These are phyloP conservation scores for Mixornis gularis DNA, from an alignment of 2,113 vertebrate species.

Conservation along the genomic window DNA sequence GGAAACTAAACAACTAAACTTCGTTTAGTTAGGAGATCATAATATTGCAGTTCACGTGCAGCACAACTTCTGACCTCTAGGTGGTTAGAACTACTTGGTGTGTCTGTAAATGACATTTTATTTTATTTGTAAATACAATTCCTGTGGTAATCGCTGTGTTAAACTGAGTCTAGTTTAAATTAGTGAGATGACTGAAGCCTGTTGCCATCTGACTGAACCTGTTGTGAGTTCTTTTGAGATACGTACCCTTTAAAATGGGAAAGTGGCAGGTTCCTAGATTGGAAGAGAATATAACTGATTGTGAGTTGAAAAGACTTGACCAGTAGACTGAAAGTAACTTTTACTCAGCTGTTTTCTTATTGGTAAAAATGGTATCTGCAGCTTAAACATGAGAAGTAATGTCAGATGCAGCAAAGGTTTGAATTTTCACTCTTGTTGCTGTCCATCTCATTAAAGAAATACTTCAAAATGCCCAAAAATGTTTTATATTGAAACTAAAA, in stretches of 20 bases:
- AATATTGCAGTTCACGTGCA: background rate
- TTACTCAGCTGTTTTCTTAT: background rate
- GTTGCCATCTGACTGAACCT: background rate
- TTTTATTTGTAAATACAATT: background rate
- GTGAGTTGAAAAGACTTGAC: background rate
- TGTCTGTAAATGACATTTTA: background rate
- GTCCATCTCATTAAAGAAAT: background rate
- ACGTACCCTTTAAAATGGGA: background rate
- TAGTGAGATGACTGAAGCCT: background rate
- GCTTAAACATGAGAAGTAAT: background rate
- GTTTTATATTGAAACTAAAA: background rate
- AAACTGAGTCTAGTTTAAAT: background rate
- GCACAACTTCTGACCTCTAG: background rate
- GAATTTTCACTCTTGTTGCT: background rate
- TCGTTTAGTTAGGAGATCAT: background rate
- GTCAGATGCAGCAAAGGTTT: background rate
- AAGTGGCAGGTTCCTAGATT: background rate
- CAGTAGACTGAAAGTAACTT: background rate
- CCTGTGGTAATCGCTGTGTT: rapidly evolving
- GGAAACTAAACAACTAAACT: background rate
- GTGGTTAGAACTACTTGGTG: background rate
- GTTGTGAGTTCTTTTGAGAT: background rate
- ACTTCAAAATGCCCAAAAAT: background rate
- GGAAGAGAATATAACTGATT: background rate
- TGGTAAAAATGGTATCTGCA: background rate